These are phyloP conservation scores for Caracal caracal DNA, from an alignment of 2,113 vertebrate species.

Conservation along the genomic window DNA sequence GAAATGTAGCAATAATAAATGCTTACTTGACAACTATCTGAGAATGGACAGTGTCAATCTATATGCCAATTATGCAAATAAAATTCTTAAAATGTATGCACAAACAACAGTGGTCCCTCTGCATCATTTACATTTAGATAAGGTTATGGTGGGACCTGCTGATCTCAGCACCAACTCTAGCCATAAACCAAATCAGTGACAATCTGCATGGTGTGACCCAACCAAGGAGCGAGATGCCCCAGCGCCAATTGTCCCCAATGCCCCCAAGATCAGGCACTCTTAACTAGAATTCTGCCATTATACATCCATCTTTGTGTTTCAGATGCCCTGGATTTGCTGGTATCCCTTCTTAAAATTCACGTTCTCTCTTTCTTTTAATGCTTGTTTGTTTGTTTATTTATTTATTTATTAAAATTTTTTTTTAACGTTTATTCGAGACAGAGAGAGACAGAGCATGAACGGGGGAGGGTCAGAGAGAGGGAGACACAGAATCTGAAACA, in stretches of 20 bases:
- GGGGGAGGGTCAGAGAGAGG: too few relatives aligned
- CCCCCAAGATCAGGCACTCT: neutral
- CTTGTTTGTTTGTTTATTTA: too few relatives aligned
- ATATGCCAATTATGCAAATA: neutral
- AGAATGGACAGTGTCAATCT: neutral
- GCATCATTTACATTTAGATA: neutral
- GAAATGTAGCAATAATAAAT: neutral
- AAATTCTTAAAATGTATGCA: neutral
- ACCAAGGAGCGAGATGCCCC: neutral
- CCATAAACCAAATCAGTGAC: neutral
- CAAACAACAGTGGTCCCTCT: neutral
- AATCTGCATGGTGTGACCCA: neutral
- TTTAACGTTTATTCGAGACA: too few relatives aligned
- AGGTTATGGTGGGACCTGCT: neutral
- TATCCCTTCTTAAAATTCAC: neutral
- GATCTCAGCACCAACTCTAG: neutral
- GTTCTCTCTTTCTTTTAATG: too few relatives aligned
- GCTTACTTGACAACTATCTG: neutral
- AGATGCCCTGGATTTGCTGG: neutral
- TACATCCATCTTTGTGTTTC: neutral
- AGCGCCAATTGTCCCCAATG: fast-evolving
- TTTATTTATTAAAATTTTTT: too few relatives aligned
- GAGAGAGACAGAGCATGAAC: too few relatives aligned
- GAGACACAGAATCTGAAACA: too few relatives aligned
- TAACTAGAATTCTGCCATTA: neutral